Evolutionary conservation across 1,140 invertebrate genomes (phyloP).

Genomic region (Macrosteles quadrilineatus): DNA sequence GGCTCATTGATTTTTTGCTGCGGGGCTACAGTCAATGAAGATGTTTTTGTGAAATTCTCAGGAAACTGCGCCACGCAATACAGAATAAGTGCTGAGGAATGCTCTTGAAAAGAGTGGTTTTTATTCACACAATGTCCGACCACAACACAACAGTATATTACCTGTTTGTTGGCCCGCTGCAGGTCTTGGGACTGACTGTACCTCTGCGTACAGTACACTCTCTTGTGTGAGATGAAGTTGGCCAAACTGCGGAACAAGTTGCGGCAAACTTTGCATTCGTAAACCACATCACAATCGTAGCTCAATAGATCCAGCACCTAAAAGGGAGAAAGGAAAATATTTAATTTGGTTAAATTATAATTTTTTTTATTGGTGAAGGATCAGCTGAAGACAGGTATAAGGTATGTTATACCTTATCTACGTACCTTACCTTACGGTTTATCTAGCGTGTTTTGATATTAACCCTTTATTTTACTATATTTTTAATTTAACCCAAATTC

Average conservation of each 20-base stretch:
- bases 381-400: too few species aligned
- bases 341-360: constrained; percentile 33
- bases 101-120: too few species aligned
- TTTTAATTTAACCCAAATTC: too few species aligned
- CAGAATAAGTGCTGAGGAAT: background rate
- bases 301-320: constrained; percentile 69
- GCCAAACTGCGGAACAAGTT: constrained; percentile 79
- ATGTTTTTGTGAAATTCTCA: background rate
- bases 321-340: too few species aligned
- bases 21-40: background rate
- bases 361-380: too few species aligned
- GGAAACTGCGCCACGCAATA: background rate
- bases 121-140: too few species aligned
- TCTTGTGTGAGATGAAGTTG: constrained; percentile 83
- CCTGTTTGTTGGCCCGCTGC: constrained; percentile 9
- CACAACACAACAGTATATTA: too few species aligned
- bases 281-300: constrained; percentile 80
- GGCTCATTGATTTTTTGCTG: background rate
- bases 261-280: constrained; percentile 83
- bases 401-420: too few species aligned
- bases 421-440: too few species aligned
- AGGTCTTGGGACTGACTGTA: constrained; percentile 26
- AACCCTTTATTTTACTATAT: too few species aligned
- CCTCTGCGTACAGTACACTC: constrained; percentile 67
- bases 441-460: too few species aligned